phyloP scores from a whole-genome alignment of 2,113 vertebrate species.

The Ciconia boyciana region DNA sequence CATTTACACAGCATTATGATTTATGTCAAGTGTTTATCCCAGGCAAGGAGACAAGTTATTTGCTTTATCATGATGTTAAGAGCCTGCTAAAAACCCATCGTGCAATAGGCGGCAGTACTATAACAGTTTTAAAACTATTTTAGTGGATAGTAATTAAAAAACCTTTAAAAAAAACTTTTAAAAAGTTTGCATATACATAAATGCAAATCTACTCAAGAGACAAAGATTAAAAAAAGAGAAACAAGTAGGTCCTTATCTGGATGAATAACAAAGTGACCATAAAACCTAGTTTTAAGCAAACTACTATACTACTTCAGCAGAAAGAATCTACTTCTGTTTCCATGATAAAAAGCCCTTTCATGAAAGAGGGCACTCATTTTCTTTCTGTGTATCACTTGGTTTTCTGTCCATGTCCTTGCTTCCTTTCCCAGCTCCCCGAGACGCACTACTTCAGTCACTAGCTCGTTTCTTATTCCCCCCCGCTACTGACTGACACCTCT shows the following conservation, averaged over 20 bases:
- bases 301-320: background rate
- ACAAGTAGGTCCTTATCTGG: background rate
- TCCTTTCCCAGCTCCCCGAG: background rate
- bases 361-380: background rate
- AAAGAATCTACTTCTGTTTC: slow-evolving; percentile 41
- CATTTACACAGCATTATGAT: background rate
- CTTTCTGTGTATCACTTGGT: slow-evolving; percentile 11
- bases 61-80: background rate
- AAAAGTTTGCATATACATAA: background rate
- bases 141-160: background rate
- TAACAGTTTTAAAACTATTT: background rate
- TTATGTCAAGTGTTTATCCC: background rate
- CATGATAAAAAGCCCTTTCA: slow-evolving; percentile 28
- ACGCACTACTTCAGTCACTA: background rate
- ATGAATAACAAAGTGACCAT: background rate
- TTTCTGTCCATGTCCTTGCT: slow-evolving; percentile 21
- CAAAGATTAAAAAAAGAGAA: background rate
- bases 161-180: background rate
- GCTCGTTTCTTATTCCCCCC: background rate
- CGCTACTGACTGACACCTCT: background rate
- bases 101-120: background rate
- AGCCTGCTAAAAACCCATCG: background rate
- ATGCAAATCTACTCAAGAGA: background rate
- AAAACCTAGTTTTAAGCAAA: slow-evolving; percentile 17
- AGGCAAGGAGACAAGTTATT: background rate